Evolutionary conservation across 1,140 invertebrate species (phyloP), one percentile per base, ranked within the genome.

Genomic region (Microplitis mediator): DNA sequence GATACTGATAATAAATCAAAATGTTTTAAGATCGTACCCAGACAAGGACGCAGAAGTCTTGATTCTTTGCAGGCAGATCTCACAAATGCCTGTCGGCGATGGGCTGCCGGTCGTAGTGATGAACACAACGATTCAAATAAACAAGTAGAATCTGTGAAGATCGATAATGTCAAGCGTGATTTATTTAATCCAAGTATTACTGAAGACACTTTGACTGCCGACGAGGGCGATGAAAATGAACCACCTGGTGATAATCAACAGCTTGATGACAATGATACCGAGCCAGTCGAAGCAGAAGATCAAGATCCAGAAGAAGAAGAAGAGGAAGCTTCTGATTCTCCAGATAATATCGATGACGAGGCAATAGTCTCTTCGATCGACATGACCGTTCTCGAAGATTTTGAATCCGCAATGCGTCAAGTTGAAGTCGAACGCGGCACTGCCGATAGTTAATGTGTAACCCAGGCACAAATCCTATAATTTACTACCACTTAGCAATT

Each of bases 321-420:
- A 9, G 62, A 71, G 9, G 72, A 68, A 35, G 66, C 71, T 9
- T 2, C 45, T n/a, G 62, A 74, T 34, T 45, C 64, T 13, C 23
- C 56, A 14, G 63, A 62, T 54, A 54, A 71, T 14, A 14, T 66
- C 11, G 73, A 71, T 9, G 69, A 69, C 11, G 69, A 68, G 8
- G 66, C 61, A 51, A 70, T 77, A 45, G 75, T 80, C 11, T 80
- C 82, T 4, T 35, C 78, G n/a, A 75, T 73, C 23, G 82, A 68
- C 14, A 77, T 78, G 75, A 73, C 76, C 34, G 80, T 82, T 9
- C 68, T 81, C 8, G 77, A 80, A 61, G 79, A 78, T 5, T 81
- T 78, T 52, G 80, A 82, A 39, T 77, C 75, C 3, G 79, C 77
- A 4, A 80, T 80, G 70, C 72, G 75, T 60, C 74, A 79, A 32